Base-by-base conservation (phyloP, 2,797 vertebrate genomes). In the Clarias laeviceps region DNA sequence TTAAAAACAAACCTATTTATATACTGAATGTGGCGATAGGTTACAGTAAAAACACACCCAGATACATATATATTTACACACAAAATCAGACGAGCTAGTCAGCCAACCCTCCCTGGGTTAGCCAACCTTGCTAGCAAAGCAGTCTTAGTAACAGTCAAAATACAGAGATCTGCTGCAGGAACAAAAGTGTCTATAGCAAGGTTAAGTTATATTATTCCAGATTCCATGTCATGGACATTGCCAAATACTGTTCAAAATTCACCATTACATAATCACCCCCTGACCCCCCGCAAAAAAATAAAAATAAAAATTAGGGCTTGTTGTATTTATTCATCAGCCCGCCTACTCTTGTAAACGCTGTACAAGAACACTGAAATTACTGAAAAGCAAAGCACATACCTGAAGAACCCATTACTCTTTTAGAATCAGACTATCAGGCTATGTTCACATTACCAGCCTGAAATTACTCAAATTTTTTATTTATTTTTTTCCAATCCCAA, bases 1-100 rank as follows among this genome's bases (percentile, higher is more conserved):
- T 92, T 95, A 94, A 95, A 95, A 95, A 95, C 95, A 96, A 96
- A 96, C 94, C 92, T 90, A 93, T 96, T 96, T 96, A 95, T 96
- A 94, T 94, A 82, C 89, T 92, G 92, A 94, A 93, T 94, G 94
- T 94, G 93, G 94, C 94, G 94, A 95, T 94, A 91, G 94, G 93
- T 96, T 96, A 95, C 95, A 95, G 92, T 94, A 94, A 95, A 95
- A 95, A 95, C 94, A 93, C 89, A 95, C 94, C 95, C 94, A 94
- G 93, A 93, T 93, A 94, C 94, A 37, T 94, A 84, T 95, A 93
- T 95, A 95, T 94, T 95, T 86, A 69, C 93, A 68, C 9, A 27
- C 4, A 73, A n/a, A 54, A 17, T 74, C 91, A 92, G 92, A 95
- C 93, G 92, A 93, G 91, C 92, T 89, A 93, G 92, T 93, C 93